Evolutionary conservation across 1,140 invertebrate genomes (phyloP), one percentile per base, ranked within the genome.

Genomic region (Musca vetustissima): DNA sequence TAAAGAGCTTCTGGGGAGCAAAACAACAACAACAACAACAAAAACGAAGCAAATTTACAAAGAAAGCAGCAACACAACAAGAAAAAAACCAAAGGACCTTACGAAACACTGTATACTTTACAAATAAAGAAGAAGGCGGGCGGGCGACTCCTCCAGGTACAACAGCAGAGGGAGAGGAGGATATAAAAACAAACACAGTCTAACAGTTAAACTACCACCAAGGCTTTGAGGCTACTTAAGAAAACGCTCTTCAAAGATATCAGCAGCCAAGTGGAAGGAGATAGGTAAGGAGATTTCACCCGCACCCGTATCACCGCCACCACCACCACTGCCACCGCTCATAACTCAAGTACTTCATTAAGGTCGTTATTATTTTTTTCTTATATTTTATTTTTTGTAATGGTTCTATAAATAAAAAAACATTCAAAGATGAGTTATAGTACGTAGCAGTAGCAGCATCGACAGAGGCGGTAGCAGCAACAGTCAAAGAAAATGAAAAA

Each of bases 301-400:
- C 36, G 11, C 36, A 43, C 28, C 28, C 28, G 28, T 9, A 32
- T 9, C 28, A 32, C 36, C 36, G 36, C 36, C 11, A 13, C 1
- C 36, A 7, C 13, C 36, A 13, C 28, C 36, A 43, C 36, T 43
- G 28, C 28, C n/a, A n/a, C n/a, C 11, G 11, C 36, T 9, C 36
- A 43, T 43, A 43, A 43, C 49, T 61, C 57, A 61, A 61, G 57
- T 61, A 61, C 57, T 61, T 61, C 57, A 61, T 61, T 61, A 61
- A 61, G 57, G 57, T 61, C 57, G 32, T 61, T 43, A 11, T 43
- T 43, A 43, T 43, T 43, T 43, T 43, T 43, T 43, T 43, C 13
- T 43, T 43, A 8, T 43, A n/a, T n/a, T n/a, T n/a, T n/a, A n/a
- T 43, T 43, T 43, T 43, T 43, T 13, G 32, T 61, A 61, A 61